These are phyloP conservation scores for Mustela nigripes DNA, from an alignment of 2,113 vertebrate species.

Conservation along the genomic window DNA sequence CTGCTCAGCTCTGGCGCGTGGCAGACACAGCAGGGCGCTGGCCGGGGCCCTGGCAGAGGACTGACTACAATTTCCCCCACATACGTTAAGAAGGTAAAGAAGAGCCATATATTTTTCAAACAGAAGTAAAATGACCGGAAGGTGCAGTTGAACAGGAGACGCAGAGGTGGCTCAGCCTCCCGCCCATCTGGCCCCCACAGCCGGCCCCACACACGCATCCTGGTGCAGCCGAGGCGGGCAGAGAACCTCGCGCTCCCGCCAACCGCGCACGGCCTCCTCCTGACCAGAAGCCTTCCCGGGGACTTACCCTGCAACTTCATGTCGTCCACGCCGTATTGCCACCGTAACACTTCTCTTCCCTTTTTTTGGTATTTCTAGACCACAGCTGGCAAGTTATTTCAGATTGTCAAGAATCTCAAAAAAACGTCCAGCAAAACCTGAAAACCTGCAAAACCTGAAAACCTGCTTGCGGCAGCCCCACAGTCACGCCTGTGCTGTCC, in stretches of 20 bases:
- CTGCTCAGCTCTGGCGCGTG: not conserved
- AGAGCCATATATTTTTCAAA: not conserved
- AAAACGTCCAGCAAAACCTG: not conserved
- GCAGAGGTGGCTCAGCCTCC: not conserved
- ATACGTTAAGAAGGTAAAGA: not conserved
- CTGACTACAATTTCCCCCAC: not conserved
- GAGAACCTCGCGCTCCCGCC: not conserved
- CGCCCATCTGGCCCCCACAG: not conserved
- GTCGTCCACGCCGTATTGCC: not conserved
- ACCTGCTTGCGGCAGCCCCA: too few species aligned
- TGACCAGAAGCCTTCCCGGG: not conserved
- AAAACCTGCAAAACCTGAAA: not conserved
- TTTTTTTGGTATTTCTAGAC: not conserved
- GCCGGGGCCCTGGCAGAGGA: not conserved
- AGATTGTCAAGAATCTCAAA: not conserved
- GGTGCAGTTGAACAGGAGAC: not conserved
- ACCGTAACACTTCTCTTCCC: not conserved
- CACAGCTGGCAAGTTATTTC: not conserved
- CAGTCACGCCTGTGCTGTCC: not conserved
- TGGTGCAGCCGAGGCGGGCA: rapidly evolving
- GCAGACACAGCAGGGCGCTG: not conserved
- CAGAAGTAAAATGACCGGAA: not conserved
- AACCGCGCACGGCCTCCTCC: not conserved
- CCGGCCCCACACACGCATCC: rapidly evolving
- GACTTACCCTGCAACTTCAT: not conserved